Evolutionary conservation across 1,140 invertebrate genomes (phyloP).

Genomic region (Tribolium castaneum): DNA sequence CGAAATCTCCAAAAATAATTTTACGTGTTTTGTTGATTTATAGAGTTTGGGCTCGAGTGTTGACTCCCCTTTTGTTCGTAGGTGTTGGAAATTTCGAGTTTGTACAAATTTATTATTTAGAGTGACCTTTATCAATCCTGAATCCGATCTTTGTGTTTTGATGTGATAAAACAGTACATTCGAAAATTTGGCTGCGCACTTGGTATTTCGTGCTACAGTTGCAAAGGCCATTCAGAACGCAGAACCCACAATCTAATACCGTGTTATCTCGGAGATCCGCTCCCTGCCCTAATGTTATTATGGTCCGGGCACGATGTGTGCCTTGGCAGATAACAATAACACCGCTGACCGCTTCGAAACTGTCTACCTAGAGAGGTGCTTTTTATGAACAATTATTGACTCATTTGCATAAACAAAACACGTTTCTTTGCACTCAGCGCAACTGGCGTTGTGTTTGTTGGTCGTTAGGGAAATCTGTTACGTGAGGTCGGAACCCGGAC

Average conservation of each 20-base stretch:
- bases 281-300: conserved; percentile 39
- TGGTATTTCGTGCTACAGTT: conserved; percentile 28
- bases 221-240: conserved; percentile 31
- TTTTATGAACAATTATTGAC: background rate
- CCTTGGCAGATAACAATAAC: conserved; percentile 34
- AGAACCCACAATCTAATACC: conserved; percentile 37
- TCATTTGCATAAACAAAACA: conserved; percentile 9
- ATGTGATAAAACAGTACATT: background rate
- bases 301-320: conserved; percentile 36
- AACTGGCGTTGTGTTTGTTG: conserved; percentile 8
- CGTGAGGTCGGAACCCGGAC: conserved; percentile 19
- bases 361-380: conserved; percentile 2
- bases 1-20: conserved; percentile 17
- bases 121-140: too few relatives aligned
- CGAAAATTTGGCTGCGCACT: conserved; percentile 9
- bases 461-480: conserved; percentile 41
- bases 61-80: conserved; percentile 1
- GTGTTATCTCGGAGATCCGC: conserved; percentile 37
- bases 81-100: background rate
- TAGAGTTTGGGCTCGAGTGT: background rate
- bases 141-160: background rate
- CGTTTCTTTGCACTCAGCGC: conserved; percentile 3
- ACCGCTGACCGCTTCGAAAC: conserved; percentile 15
- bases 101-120: background rate
- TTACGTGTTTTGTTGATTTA: background rate